Evolutionary conservation across 2,888 invertebrate genomes (phyloP).

Genomic region (Chloroclystis v-ata): DNA sequence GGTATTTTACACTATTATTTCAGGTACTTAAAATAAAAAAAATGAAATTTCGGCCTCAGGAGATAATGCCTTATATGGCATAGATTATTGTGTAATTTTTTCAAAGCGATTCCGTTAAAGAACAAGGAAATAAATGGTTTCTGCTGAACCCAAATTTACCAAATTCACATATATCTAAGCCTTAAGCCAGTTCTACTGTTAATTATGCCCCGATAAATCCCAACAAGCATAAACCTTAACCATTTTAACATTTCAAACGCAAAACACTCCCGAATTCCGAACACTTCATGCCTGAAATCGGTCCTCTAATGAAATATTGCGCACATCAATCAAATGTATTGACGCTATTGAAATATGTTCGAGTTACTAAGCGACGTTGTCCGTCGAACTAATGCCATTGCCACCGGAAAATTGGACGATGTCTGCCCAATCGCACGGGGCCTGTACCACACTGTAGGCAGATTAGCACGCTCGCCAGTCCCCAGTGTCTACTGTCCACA

Average conservation of each 20-base stretch:
- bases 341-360: conserved; percentile 44
- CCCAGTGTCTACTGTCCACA: conserved; percentile 47
- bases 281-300: conserved; percentile 10
- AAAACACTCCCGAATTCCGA: background rate
- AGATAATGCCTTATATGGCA: no score
- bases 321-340: conserved; percentile 25
- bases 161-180: no score
- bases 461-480: conserved; percentile 71
- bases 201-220: no score
- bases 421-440: conserved; percentile 71
- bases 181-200: no score
- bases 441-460: conserved; percentile 62
- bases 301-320: conserved; percentile 20
- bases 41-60: no score
- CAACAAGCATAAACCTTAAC: background rate
- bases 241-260: background rate
- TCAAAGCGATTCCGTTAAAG: no score
- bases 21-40: no score
- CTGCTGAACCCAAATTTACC: no score
- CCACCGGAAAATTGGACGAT: conserved; percentile 75
- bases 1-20: no score
- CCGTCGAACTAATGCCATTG: conserved; percentile 63
- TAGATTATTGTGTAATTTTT: no score
- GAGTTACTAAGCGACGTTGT: conserved; percentile 59
- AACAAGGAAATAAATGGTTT: no score